A percentile compares a stretch with the other conserved stretches of the same genome.
These are phyloP conservation scores for Brevimyrus niger DNA, from an alignment of 2,113 vertebrate genomes.

Conservation along the genomic window DNA sequence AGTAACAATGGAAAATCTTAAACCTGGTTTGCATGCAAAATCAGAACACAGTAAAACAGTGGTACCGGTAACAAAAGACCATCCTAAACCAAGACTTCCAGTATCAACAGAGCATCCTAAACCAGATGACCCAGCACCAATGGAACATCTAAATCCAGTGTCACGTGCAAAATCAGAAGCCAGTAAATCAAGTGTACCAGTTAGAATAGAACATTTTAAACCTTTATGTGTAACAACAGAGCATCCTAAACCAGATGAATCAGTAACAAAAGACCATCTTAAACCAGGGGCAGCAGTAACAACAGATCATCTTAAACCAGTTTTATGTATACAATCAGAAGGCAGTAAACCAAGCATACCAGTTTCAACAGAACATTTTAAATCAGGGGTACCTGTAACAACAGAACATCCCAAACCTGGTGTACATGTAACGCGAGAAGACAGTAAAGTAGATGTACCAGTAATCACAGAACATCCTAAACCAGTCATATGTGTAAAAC, in stretches of 20 bases:
- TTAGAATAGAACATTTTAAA: background rate
- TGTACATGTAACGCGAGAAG: background rate
- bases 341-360: background rate
- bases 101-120: background rate
- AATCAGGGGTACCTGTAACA: background rate
- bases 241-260: background rate
- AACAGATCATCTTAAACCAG: background rate
- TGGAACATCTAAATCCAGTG: background rate
- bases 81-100: background rate
- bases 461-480: background rate
- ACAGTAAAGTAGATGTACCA: background rate
- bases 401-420: background rate
- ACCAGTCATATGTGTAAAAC: background rate
- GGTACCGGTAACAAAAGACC: background rate
- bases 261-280: background rate
- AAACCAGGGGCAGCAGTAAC: background rate
- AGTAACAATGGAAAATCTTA: background rate
- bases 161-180: background rate
- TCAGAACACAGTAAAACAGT: background rate
- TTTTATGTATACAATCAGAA: background rate
- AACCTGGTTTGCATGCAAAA: background rate
- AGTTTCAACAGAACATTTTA: background rate
- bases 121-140: background rate
- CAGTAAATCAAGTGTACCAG: background rate
- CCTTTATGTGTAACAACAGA: background rate